Percentiles rank a stretch among this genome's conserved stretches.
These are phyloP conservation scores for Spinibarbus caldwelli DNA, from an alignment of 2,797 vertebrate species.

Conservation along the genomic window DNA sequence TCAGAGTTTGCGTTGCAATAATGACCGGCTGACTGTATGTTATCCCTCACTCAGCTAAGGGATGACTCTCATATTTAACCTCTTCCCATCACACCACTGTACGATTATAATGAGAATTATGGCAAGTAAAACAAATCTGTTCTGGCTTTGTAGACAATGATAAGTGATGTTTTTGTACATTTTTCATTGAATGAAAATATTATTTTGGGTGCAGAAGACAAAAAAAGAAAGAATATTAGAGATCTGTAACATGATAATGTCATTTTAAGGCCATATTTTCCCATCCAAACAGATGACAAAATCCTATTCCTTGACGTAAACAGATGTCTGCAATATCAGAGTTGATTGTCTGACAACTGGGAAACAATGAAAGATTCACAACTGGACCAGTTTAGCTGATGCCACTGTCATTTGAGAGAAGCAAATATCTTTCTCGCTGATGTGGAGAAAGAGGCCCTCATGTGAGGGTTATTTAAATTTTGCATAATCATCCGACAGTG, in stretches of 20 bases:
- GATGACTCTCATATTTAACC: neutral
- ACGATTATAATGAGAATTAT: constrained; percentile 12
- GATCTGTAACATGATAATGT: constrained; percentile 56
- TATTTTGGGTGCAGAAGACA: constrained; percentile 27
- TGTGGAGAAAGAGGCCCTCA: constrained; percentile 55
- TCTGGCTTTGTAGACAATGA: constrained; percentile 27
- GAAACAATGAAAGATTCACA: constrained; percentile 54
- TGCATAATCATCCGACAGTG: constrained; percentile 49
- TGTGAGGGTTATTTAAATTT: constrained; percentile 56
- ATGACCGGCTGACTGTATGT: neutral
- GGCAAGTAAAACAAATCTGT: constrained; percentile 41
- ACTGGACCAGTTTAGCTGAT: constrained; percentile 50
- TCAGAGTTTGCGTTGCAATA: neutral
- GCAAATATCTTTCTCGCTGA: constrained; percentile 58
- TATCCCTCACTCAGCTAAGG: neutral
- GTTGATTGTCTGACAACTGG: constrained; percentile 59
- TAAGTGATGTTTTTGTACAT: constrained; percentile 33
- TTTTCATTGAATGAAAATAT: constrained; percentile 37
- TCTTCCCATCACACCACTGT: neutral
- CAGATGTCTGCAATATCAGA: constrained; percentile 63
- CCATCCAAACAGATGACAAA: constrained; percentile 58
- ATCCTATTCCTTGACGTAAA: constrained; percentile 57
- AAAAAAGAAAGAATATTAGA: constrained; percentile 48
- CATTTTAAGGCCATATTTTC: constrained; percentile 58
- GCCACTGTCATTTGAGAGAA: constrained; percentile 58